Base-by-base conservation (phyloP, 2,888 invertebrate species). In the Strigamia transsilvanica region DNA sequence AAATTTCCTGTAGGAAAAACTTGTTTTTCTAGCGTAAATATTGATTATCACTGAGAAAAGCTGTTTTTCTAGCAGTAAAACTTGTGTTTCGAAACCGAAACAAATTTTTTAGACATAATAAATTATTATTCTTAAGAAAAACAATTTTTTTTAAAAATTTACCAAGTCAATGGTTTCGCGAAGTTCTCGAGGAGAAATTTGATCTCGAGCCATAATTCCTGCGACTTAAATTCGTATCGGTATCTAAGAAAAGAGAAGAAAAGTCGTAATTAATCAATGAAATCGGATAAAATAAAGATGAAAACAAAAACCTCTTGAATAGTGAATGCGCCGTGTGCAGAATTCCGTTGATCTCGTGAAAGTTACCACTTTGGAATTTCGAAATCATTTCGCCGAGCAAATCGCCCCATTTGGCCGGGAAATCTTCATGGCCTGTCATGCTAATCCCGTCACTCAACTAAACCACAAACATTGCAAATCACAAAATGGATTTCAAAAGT, bases 381-480 rank as follows among this genome's bases (percentile, higher is more conserved):
- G 93, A 93, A 13, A 98, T 95, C 94, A 99, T 95, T 87, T 97
- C 94, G 46, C 94, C 91, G 34, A 99, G 93, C 1, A 99, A 91
- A 84, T 93, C 93, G 0, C 96, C 97, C 99, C 99, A 99, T 87
- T 97, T 95, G 84, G 93, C 92, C 0, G 99, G 99, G 87, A 99
- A 99, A 89, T 99, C 99, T 85, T 94, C 93, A 87, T 94, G 93
- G n/a, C 98, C 98, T 83, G 99, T 98, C 34, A 97, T 95, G 85
- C 96, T 95, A 61, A 99, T 94, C 0, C 97, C 97, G 89, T 98
- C 98, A 85, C 97, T 97, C 79, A 97, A 91, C 89, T 88, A 86
- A 13, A 42, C n/a, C n/a, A n/a, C n/a, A n/a, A n/a, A n/a, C n/a
- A n/a, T n/a, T n/a, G 18, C 18, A 66, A 66, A 66, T 7, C 23